Evolutionary conservation across 1,140 invertebrate species (phyloP).

Genomic region (Trichonephila inaurata): DNA sequence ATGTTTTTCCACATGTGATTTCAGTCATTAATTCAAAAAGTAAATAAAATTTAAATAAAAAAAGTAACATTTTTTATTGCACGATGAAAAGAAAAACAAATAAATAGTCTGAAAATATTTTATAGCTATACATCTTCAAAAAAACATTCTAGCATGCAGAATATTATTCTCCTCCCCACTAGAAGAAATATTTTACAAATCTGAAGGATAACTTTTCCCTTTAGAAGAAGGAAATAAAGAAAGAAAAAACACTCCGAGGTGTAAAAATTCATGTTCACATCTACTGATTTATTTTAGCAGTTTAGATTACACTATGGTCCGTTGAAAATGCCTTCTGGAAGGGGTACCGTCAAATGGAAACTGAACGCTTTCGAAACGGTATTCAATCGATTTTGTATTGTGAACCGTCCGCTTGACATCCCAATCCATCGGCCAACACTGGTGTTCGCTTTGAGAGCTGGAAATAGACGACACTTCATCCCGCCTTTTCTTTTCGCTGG

Average conservation of each 20-base stretch:
- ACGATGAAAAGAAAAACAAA: too few species aligned
- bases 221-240: background rate
- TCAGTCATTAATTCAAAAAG: too few species aligned
- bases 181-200: background rate
- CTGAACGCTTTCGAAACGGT: background rate
- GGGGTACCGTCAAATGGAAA: background rate
- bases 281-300: background rate
- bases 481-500: background rate
- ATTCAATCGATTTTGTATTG: constrained; percentile 26
- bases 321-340: background rate
- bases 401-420: background rate
- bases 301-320: background rate
- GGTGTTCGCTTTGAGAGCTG: background rate
- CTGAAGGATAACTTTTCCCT: background rate
- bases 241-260: background rate
- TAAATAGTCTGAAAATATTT: too few species aligned
- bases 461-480: background rate
- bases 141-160: too few species aligned
- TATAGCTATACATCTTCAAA: too few species aligned
- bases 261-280: background rate
- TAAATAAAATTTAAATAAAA: too few species aligned
- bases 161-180: too few species aligned
- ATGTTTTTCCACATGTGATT: too few species aligned
- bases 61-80: too few species aligned
- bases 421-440: background rate